phyloP scores from a whole-genome alignment of 2,888 invertebrate genomes.

The Oxyscelio sp. region DNA sequence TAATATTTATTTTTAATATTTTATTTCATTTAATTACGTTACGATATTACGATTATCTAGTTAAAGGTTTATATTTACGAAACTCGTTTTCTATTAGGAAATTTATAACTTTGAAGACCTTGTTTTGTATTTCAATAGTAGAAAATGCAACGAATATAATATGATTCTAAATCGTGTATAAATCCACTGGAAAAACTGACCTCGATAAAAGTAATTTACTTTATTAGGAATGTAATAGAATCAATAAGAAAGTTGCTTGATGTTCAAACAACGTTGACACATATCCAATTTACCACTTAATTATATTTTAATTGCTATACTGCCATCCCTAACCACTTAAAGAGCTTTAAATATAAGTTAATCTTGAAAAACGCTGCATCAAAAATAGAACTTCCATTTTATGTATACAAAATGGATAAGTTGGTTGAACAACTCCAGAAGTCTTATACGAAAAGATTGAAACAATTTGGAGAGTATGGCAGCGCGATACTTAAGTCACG shows the following conservation, averaged over 20 bases:
- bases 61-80: no score
- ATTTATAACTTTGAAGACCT: constrained; percentile 14
- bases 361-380: constrained; percentile 45
- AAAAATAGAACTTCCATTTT: constrained; percentile 55
- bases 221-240: no score
- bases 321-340: constrained; percentile 20
- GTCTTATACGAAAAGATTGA: constrained; percentile 71
- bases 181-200: neutral
- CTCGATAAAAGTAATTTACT: no score
- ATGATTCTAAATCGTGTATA: no score
- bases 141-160: neutral
- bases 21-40: no score
- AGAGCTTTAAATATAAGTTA: constrained; percentile 28
- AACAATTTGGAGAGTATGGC: constrained; percentile 74
- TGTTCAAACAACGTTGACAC: neutral
- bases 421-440: constrained; percentile 69
- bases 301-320: no score
- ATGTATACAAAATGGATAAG: constrained; percentile 67
- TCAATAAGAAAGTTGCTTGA: no score
- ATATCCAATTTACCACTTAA: no score
- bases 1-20: no score
- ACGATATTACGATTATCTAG: no score
- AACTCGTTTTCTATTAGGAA: constrained; percentile 33
- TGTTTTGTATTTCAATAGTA: neutral
- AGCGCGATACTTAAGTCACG: constrained; percentile 83